A percentile compares a stretch with the other conserved stretches of the same genome.
Evolutionary conservation across 2,113 vertebrate species (phyloP).

Genomic region (Plectropomus leopardus): DNA sequence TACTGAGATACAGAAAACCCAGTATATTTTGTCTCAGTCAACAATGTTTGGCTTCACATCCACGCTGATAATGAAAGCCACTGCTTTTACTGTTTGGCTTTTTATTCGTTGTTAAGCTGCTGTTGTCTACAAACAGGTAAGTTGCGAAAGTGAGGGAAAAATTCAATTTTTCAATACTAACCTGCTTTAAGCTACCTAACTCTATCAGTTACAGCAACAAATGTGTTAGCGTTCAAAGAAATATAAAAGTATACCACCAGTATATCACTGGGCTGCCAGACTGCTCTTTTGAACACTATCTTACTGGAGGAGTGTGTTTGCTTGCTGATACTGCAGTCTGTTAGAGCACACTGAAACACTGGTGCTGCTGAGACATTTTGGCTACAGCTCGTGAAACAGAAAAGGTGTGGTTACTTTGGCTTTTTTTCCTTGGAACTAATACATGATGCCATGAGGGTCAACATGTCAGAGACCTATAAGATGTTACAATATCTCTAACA

Average conservation of each 20-base stretch:
- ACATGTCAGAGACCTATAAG: background rate
- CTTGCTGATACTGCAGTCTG: slow-evolving; percentile 62
- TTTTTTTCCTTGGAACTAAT: too few relatives aligned
- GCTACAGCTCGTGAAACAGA: background rate
- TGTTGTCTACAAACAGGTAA: slow-evolving; percentile 38
- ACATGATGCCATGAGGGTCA: background rate
- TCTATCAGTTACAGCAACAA: background rate
- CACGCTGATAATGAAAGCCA: background rate
- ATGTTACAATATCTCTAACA: background rate
- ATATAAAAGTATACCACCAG: background rate
- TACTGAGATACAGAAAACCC: background rate
- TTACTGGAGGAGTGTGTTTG: slow-evolving; percentile 43
- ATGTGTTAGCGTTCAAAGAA: background rate
- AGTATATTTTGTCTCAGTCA: background rate
- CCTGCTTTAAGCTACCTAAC: background rate
- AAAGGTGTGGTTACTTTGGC: background rate
- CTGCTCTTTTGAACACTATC: slow-evolving; percentile 56
- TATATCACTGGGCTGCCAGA: slow-evolving; percentile 66
- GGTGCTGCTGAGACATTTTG: slow-evolving; percentile 20
- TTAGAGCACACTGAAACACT: slow-evolving; percentile 6
- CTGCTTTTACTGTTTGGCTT: background rate
- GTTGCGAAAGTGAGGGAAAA: slow-evolving; percentile 4
- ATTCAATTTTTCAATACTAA: slow-evolving; percentile 15
- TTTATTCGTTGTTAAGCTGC: slow-evolving; percentile 32
- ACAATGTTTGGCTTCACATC: background rate